Evolutionary conservation across 1,140 invertebrate genomes (phyloP).

Genomic region (Bombus polaris): DNA sequence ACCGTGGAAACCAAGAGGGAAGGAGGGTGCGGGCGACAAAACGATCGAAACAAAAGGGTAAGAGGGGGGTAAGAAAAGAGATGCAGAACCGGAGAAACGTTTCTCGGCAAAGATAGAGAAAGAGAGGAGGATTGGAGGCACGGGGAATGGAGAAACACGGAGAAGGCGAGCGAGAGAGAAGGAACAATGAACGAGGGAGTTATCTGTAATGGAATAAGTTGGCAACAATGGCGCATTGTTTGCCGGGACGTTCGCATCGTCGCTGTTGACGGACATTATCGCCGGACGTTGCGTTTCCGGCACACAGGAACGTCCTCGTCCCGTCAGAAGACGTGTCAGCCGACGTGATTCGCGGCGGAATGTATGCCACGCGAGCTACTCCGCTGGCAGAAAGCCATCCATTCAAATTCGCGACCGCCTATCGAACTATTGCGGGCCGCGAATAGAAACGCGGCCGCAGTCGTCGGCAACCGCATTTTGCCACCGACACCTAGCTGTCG

Average conservation of each 20-base stretch:
- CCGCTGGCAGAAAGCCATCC: constrained; percentile 53
- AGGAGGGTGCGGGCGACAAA: not conserved
- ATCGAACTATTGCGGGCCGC: constrained; percentile 59
- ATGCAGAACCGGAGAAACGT: not conserved
- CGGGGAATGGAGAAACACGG: constrained; percentile 30
- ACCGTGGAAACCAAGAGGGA: not conserved
- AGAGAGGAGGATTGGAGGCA: constrained; percentile 27
- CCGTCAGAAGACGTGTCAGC: constrained; percentile 69
- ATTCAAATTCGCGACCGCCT: constrained; percentile 66
- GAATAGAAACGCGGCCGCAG: constrained; percentile 57
- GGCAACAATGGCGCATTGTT: constrained; percentile 82
- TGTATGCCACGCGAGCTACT: constrained; percentile 68
- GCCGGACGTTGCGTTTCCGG: constrained; percentile 81
- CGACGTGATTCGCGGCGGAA: constrained; percentile 65
- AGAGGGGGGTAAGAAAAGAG: not conserved
- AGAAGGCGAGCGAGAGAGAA: constrained; percentile 66
- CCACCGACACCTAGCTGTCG: constrained; percentile 20
- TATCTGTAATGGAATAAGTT: constrained; percentile 84
- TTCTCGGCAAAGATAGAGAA: constrained; percentile 17
- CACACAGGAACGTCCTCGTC: constrained; percentile 68
- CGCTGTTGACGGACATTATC: constrained; percentile 83
- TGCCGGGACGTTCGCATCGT: constrained; percentile 78
- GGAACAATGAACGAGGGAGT: constrained; percentile 79
- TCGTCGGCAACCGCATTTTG: constrained; percentile 26
- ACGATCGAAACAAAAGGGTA: constrained; percentile 5